Evolutionary conservation across 23 tunicate species (phyloP).

Genomic region (Ciona savignyi): DNA sequence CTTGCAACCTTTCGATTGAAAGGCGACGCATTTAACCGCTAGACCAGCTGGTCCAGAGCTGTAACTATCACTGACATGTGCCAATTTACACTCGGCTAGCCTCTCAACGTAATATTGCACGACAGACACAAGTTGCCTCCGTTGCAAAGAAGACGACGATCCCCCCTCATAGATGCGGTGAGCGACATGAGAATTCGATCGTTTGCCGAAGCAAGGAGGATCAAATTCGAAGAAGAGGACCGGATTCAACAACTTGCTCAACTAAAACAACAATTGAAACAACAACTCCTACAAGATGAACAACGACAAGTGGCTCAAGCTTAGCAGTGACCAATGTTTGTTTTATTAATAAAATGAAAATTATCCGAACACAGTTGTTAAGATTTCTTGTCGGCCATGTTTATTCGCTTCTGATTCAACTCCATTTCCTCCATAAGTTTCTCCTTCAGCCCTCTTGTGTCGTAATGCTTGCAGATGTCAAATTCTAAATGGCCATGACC

Average conservation of each 20-base stretch:
- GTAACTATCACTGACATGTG: no score
- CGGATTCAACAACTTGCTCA: not conserved
- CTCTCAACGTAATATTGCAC: no score
- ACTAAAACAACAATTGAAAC: not conserved
- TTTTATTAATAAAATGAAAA: no score
- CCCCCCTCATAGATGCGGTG: slow-evolving; percentile 13
- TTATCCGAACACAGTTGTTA: not conserved
- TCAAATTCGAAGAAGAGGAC: not conserved
- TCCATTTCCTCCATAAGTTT: slow-evolving; percentile 71
- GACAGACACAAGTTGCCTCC: slow-evolving; percentile 15
- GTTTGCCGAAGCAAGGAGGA: slow-evolving; percentile 18
- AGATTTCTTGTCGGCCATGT: slow-evolving; percentile 11
- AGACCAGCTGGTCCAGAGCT: no score
- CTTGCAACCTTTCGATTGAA: no score
- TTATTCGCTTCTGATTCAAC: slow-evolving; percentile 22
- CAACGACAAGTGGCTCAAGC: no score
- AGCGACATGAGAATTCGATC: slow-evolving; percentile 34
- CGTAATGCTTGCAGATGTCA: slow-evolving; percentile 86
- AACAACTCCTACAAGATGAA: not conserved
- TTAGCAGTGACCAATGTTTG: no score
- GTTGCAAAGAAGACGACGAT: not conserved
- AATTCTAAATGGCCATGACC: slow-evolving; percentile 28
- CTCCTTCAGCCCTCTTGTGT: slow-evolving; percentile 39
- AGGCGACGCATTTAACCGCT: no score
- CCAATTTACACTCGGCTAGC: no score